These are phyloP conservation scores for Trichopoda pennipes DNA, from an alignment of 2,888 invertebrate genomes.

Conservation along the genomic window DNA sequence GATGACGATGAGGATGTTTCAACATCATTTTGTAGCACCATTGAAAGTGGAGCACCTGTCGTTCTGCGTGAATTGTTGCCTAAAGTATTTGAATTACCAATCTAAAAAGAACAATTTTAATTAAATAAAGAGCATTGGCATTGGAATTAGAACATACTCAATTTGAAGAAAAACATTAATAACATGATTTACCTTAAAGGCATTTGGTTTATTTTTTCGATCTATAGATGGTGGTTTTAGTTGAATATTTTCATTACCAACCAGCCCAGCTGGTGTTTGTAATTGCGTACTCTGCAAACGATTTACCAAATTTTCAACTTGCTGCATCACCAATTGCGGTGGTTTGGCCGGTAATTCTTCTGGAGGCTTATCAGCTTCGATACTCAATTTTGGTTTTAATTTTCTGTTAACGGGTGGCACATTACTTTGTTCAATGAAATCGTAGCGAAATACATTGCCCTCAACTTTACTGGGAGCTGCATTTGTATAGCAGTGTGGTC, in stretches of 20 bases:
- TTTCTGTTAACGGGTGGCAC: constrained; percentile 90
- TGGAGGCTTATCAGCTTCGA: constrained; percentile 76
- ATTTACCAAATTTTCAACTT: constrained; percentile 72
- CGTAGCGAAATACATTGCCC: constrained; percentile 82
- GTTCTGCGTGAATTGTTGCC: constrained; percentile 75
- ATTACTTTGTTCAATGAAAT: constrained; percentile 80
- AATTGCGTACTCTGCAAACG: constrained; percentile 71
- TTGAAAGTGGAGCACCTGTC: constrained; percentile 76
- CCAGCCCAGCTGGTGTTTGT: constrained; percentile 66
- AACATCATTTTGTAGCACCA: constrained; percentile 76
- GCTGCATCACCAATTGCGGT: constrained; percentile 67
- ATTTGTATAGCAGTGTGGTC: constrained; percentile 82
- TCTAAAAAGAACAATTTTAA: constrained; percentile 39
- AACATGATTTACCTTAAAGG: constrained; percentile 79
- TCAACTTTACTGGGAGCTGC: constrained; percentile 82
- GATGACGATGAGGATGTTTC: constrained; percentile 65
- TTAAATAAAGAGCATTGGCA: neutral
- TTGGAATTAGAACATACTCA: neutral
- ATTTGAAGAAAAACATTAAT: neutral
- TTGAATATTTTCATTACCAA: constrained; percentile 66
- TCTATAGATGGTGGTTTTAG: constrained; percentile 83
- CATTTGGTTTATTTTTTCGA: constrained; percentile 84
- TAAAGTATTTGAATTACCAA: constrained; percentile 72
- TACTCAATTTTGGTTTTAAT: constrained; percentile 85
- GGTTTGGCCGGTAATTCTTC: constrained; percentile 78